Conservation (phyloP, 2,888 invertebrate species). For the Podabrus alpinus region DNA sequence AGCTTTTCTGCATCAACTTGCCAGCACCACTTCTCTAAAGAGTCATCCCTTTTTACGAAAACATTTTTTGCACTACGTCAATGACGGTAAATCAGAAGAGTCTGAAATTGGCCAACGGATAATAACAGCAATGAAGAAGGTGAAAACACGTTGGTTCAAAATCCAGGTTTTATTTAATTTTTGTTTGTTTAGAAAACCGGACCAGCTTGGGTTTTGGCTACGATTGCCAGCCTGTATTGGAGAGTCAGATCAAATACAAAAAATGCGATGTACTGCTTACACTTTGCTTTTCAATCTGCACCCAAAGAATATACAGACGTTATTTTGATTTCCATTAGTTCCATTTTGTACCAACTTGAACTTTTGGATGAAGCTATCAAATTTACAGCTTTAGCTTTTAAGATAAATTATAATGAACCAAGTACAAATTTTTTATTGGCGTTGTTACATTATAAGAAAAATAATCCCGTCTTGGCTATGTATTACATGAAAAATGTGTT, state of each 20-base stretch:
- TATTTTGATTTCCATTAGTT: slow-evolving; percentile 71
- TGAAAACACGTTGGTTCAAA: slow-evolving; percentile 39
- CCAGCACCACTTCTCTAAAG: slow-evolving; percentile 43
- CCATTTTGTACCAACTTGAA: slow-evolving; percentile 68
- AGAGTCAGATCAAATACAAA: slow-evolving; percentile 69
- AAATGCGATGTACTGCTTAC: slow-evolving; percentile 72
- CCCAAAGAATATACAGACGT: slow-evolving; percentile 66
- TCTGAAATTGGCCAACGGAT: slow-evolving; percentile 81
- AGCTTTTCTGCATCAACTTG: slow-evolving; percentile 42
- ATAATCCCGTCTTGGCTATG: slow-evolving; percentile 64
- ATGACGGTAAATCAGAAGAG: slow-evolving; percentile 57
- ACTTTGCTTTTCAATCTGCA: slow-evolving; percentile 63
- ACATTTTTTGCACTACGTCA: slow-evolving; percentile 51
- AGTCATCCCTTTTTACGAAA: slow-evolving; percentile 42
- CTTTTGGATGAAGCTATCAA: slow-evolving; percentile 67
- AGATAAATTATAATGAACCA: slow-evolving; percentile 69
- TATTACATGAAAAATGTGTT: slow-evolving; percentile 66
- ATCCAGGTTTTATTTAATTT: background rate
- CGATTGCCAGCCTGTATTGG: slow-evolving; percentile 79
- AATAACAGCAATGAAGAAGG: slow-evolving; percentile 70
- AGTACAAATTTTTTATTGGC: slow-evolving; percentile 72
- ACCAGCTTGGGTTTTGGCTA: slow-evolving; percentile 74
- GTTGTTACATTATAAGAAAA: slow-evolving; percentile 67
- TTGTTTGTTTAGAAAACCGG: slow-evolving; percentile 66
- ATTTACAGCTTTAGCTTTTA: slow-evolving; percentile 65